A percentile compares a stretch with the other conserved stretches of the same genome.
These are phyloP conservation scores for Protobothrops flavoviridis DNA, from an alignment of 2,113 vertebrate genomes.

Conservation along the genomic window DNA sequence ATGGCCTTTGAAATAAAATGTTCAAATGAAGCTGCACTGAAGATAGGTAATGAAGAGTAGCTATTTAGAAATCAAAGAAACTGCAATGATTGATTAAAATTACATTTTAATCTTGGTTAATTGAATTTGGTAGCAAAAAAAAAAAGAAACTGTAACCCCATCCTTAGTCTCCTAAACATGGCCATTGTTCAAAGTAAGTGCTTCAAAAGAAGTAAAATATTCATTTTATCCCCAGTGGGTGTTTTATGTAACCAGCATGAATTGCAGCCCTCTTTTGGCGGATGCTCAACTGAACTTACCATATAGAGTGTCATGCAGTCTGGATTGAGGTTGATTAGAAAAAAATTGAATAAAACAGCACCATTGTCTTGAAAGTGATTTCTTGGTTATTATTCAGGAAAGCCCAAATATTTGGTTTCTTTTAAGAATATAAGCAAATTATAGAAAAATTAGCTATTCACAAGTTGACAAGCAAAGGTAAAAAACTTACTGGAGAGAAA, in stretches of 20 bases:
- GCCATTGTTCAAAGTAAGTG: conserved; percentile 26
- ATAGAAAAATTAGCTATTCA: neutral
- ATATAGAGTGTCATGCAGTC: neutral
- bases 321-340: neutral
- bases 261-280: neutral
- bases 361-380: neutral
- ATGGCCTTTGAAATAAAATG: conserved; percentile 22
- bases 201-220: conserved; percentile 5
- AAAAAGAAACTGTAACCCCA: conserved; percentile 32
- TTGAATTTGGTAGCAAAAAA: conserved; percentile 42
- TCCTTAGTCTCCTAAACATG: conserved; percentile 12
- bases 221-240: neutral
- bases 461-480: neutral
- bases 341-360: neutral
- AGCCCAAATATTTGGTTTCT: neutral
- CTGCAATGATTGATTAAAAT: conserved; percentile 35
- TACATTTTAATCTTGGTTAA: neutral
- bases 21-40: conserved; percentile 25
- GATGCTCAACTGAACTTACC: neutral
- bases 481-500: neutral
- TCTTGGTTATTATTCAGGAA: neutral
- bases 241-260: neutral
- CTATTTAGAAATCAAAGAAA: conserved; percentile 49
- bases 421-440: neutral
- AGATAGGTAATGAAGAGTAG: conserved; percentile 50